Evolutionary conservation across 2,888 invertebrate species (phyloP).

Genomic region (Harmothoe impar): DNA sequence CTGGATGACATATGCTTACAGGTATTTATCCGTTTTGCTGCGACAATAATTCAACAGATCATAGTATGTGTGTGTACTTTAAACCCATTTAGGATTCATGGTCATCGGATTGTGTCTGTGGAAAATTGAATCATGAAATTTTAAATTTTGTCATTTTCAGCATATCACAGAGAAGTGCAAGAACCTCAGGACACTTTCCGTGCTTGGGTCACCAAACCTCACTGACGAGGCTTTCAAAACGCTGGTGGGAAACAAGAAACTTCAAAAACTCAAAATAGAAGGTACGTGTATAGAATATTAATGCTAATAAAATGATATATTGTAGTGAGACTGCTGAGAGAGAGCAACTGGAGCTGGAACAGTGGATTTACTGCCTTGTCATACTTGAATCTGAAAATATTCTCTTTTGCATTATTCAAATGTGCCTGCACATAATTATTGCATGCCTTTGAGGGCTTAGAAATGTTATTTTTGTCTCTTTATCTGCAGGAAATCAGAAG

Average conservation of each 20-base stretch:
- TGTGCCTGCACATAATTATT: no score
- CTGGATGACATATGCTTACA: conserved; percentile 80
- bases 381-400: no score
- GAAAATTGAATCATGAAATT: no score
- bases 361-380: no score
- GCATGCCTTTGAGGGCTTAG: no score
- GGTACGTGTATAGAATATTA: conserved; percentile 72
- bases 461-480: neutral
- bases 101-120: no score
- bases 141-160: no score
- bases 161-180: conserved; percentile 77
- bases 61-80: neutral
- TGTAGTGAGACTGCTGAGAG: no score
- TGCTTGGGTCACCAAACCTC: conserved; percentile 81
- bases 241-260: conserved; percentile 76
- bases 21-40: conserved; percentile 70
- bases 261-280: conserved; percentile 80
- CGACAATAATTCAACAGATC: neutral
- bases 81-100: no score
- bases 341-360: no score
- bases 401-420: no score
- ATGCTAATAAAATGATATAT: no score
- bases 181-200: conserved; percentile 77
- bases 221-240: conserved; percentile 81
- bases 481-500: conserved; percentile 78